Conservation (phyloP, 30 jellyfish, hydroid and myxozoan genomes). For the Catostylus mosaicus region DNA sequence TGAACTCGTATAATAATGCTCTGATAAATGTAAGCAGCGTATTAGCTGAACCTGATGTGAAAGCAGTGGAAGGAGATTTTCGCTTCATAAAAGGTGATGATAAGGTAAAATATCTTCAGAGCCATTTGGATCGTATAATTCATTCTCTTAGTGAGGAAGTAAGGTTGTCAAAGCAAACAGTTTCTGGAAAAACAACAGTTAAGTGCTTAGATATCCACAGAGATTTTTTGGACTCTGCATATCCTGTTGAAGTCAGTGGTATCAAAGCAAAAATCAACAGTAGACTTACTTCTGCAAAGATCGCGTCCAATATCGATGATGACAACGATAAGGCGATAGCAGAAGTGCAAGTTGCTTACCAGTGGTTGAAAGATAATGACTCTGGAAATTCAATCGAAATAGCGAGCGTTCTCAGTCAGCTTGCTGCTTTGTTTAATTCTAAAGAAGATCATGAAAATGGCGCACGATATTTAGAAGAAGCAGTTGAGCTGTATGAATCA, state of each 20-base stretch:
- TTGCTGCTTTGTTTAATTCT: conserved; percentile 72
- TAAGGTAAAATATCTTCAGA: conserved; percentile 60
- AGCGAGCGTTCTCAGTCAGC: conserved; percentile 72
- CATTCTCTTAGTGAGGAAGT: conserved; percentile 70
- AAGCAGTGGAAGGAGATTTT: conserved; percentile 13
- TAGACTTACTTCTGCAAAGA: conserved; percentile 54
- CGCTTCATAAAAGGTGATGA: conserved; percentile 36
- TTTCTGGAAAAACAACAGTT: conserved; percentile 67
- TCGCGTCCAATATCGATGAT: conserved; percentile 47
- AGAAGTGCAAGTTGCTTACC: conserved; percentile 51
- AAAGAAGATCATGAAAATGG: conserved; percentile 69
- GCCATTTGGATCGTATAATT: conserved; percentile 79
- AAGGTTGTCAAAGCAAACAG: conserved; percentile 65
- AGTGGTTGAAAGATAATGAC: conserved; percentile 31
- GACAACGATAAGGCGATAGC: conserved; percentile 64
- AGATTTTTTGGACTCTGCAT: conserved; percentile 57
- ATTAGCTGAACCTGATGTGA: conserved; percentile 6
- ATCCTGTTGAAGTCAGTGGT: conserved; percentile 57
- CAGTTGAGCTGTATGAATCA: conserved; percentile 84
- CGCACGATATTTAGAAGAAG: conserved; percentile 58
- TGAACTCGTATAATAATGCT: conserved; percentile 60
- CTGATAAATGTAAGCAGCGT: conserved; percentile 68
- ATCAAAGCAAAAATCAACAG: conserved; percentile 46
- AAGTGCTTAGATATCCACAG: conserved; percentile 61
- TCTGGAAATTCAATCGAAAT: conserved; percentile 47